Percentiles rank a stretch among this genome's conserved stretches.
phyloP scores from a whole-genome alignment of 92 coral and sea anemone species.

The Epizoanthus stellaris region DNA sequence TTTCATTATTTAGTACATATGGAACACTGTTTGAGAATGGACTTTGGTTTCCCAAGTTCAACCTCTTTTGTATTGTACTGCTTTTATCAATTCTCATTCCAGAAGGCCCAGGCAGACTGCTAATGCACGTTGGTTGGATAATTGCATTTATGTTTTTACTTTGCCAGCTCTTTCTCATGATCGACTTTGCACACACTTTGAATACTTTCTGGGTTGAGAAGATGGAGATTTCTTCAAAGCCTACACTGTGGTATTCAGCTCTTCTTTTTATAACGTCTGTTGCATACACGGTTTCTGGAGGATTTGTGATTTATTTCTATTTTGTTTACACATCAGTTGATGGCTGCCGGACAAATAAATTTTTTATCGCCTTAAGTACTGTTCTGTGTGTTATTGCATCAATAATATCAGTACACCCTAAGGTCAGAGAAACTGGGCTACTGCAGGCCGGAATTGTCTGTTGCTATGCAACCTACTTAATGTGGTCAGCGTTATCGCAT shows the following conservation, averaged over 20 bases:
- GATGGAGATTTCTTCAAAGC: conserved; percentile 68
- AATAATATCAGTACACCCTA: conserved; percentile 78
- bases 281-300: conserved; percentile 71
- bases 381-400: conserved; percentile 65
- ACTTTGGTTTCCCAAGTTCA: conserved; percentile 83
- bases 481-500: conserved; percentile 77
- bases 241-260: conserved; percentile 67
- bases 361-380: conserved; percentile 62
- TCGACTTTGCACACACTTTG: conserved; percentile 69
- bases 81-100: conserved; percentile 77
- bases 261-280: conserved; percentile 67
- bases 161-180: conserved; percentile 71
- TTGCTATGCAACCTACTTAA: conserved; percentile 63
- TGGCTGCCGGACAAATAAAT: conserved; percentile 68
- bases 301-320: conserved; percentile 70
- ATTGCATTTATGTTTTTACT: conserved; percentile 68
- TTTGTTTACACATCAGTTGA: conserved; percentile 56
- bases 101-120: conserved; percentile 72
- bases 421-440: conserved; percentile 74
- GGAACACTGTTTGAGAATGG: conserved; percentile 80
- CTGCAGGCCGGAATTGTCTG: conserved; percentile 80
- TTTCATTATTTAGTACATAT: conserved; percentile 61
- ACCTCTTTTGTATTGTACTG: conserved; percentile 65
- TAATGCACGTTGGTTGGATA: conserved; percentile 88
- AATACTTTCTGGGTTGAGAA: conserved; percentile 70